Conservation (phyloP, 2,888 invertebrate genomes). For the Tachina lurida region DNA sequence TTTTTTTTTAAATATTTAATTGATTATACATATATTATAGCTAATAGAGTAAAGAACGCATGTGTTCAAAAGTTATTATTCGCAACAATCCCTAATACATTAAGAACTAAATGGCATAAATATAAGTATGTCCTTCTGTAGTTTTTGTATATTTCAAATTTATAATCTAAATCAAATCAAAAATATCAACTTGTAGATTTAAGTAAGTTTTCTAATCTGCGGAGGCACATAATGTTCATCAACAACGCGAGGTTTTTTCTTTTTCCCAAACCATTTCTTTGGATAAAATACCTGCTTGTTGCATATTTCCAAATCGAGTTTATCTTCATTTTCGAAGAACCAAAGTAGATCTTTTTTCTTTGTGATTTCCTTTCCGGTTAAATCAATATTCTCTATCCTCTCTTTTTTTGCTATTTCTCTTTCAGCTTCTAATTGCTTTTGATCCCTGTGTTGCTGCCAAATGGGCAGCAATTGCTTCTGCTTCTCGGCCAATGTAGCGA, state of each 20-base stretch:
- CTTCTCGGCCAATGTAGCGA: slow-evolving; percentile 76
- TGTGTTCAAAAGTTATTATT: too few species aligned
- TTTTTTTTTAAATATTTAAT: too few species aligned
- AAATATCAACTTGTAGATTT: not conserved
- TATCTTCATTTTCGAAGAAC: slow-evolving; percentile 92
- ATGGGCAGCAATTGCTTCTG: slow-evolving; percentile 79
- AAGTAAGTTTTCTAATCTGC: slow-evolving; percentile 83
- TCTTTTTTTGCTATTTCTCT: slow-evolving; percentile 85
- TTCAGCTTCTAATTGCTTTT: slow-evolving; percentile 85
- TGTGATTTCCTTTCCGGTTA: slow-evolving; percentile 83
- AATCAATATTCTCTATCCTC: slow-evolving; percentile 85
- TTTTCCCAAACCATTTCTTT: slow-evolving; percentile 83
- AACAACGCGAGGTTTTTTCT: slow-evolving; percentile 83
- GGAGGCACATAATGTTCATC: slow-evolving; percentile 89
- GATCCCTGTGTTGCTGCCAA: slow-evolving; percentile 82
- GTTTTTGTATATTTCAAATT: too few species aligned
- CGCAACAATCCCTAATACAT: too few species aligned
- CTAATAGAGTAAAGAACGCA: too few species aligned
- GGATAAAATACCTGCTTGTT: slow-evolving; percentile 84
- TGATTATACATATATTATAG: too few species aligned
- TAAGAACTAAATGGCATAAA: too few species aligned
- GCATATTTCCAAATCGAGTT: slow-evolving; percentile 88
- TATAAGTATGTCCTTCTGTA: too few species aligned
- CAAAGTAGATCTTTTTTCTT: slow-evolving; percentile 87
- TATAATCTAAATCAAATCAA: not conserved